Evolutionary conservation across 1,140 invertebrate species (phyloP), one percentile per base, ranked within the genome.

Genomic region (Drusus annulatus): DNA sequence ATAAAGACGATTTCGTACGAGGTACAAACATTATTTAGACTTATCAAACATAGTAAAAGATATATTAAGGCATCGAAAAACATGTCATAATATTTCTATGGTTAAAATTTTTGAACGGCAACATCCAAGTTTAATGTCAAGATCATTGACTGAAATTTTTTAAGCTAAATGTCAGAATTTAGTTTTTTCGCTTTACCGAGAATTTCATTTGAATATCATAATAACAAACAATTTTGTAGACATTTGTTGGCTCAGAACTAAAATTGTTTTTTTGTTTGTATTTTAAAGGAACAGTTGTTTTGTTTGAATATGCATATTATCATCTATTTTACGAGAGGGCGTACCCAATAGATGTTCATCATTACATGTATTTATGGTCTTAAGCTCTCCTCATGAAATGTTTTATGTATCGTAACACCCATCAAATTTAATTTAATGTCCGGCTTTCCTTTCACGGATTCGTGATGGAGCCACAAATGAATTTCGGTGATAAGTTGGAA

Each of bases 401-500:
- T 75, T 75, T 25, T 23, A 17, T 45, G 25, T 58, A 75, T 17
- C 50, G 4, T 58, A 31, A 23, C 21, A 17, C 10, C 36, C 36
- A 19, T 23, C 19, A 25, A 58, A 52, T 71, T 50, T 25, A 71
- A 25, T 52, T 71, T 21, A 51, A 71, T 71, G 68, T 71, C 28
- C 23, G 25, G 56, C 17, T 63, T 50, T 51, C 25, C 15, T 16
- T 63, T 50, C 8, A 79, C 71, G 77, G 77, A 79, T 52, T 68
- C 16, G 51, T 28, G 63, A 80, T 80, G 79, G 79, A 76, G 31
- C 73, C 36, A 19, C 84, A 85, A 78, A 80, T 84, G 69, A 88
- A 89, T 85, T 89, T 93, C 85, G 93, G 92, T 88, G 91, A 92
- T 85, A 93, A 92, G 90, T 89, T 93, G 79, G 92, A 93, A 85